Evolutionary conservation across 2,888 invertebrate genomes (phyloP).

Genomic region (Cheilosia vernalis): DNA sequence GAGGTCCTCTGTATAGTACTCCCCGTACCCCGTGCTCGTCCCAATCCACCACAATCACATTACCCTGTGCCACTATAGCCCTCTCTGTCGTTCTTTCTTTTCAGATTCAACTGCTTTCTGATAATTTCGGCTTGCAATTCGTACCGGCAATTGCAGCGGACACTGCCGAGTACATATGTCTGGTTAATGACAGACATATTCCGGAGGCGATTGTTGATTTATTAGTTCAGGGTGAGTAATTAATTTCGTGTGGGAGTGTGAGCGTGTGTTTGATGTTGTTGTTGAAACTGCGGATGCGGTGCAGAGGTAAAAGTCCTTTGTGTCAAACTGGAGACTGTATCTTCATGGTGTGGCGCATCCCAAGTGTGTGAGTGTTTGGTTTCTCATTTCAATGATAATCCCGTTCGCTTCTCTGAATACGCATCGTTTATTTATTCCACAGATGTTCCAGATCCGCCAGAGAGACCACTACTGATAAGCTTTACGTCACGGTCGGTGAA

Average conservation of each 20-base stretch:
- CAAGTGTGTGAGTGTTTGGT: not conserved
- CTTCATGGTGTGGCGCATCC: conserved; percentile 42
- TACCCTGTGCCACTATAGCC: conserved; percentile 20
- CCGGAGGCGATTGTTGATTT: conserved; percentile 87
- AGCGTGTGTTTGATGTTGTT: conserved; percentile 4
- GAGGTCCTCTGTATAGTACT: conserved; percentile 54
- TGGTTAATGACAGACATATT: conserved; percentile 88
- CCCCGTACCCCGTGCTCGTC: not conserved
- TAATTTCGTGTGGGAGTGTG: conserved; percentile 60
- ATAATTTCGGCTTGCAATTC: conserved; percentile 86
- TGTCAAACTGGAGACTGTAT: conserved; percentile 18
- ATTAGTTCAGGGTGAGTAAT: conserved; percentile 87
- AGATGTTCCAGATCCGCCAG: conserved; percentile 89
- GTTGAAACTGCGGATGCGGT: conserved; percentile 17
- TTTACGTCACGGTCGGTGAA: conserved; percentile 90
- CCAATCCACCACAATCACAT: conserved; percentile 44
- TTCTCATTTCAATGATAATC: conserved; percentile 25
- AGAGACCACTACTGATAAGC: conserved; percentile 88
- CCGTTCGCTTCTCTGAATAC: conserved; percentile 19
- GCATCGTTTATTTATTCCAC: conserved; percentile 80
- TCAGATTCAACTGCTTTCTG: conserved; percentile 85
- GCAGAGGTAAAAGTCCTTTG: conserved; percentile 24
- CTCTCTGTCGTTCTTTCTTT: conserved; percentile 72
- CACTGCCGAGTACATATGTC: conserved; percentile 87
- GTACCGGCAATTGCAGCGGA: conserved; percentile 87